phyloP scores from a whole-genome alignment of 1,140 invertebrate genomes.

The Callitettix versicolor region DNA sequence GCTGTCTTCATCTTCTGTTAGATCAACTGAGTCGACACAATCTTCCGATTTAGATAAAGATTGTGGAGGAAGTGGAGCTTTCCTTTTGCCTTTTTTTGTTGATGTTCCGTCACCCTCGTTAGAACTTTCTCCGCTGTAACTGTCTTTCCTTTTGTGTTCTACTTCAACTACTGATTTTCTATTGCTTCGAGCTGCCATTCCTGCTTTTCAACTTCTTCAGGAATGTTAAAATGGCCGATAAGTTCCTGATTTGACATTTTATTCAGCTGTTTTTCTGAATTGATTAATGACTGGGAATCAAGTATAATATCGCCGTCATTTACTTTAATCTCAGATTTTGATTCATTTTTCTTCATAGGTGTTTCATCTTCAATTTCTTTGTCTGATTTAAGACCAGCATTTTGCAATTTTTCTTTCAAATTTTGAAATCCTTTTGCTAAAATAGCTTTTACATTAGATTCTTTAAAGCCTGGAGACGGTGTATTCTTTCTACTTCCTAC shows the following conservation, averaged over 20 bases:
- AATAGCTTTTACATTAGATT: slow-evolving; percentile 24
- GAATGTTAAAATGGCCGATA: slow-evolving; percentile 34
- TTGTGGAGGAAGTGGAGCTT: slow-evolving; percentile 55
- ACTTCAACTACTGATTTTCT: slow-evolving; percentile 37
- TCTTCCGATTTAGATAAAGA: slow-evolving; percentile 11
- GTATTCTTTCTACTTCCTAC: slow-evolving; percentile 12
- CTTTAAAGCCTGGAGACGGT: slow-evolving; percentile 19
- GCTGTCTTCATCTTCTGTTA: slow-evolving; percentile 17
- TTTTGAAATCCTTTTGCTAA: slow-evolving; percentile 28
- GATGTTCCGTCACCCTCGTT: slow-evolving; percentile 16
- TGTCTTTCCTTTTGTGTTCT: slow-evolving; percentile 14
- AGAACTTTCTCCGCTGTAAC: slow-evolving; percentile 20
- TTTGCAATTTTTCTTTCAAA: slow-evolving; percentile 30
- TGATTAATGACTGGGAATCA: no score
- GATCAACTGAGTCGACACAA: slow-evolving; percentile 10
- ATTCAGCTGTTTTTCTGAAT: no score
- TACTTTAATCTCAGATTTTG: slow-evolving; percentile 11
- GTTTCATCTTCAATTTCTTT: slow-evolving; percentile 14
- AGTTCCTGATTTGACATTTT: no score
- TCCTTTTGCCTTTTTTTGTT: slow-evolving; percentile 54
- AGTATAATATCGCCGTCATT: slow-evolving; percentile 9
- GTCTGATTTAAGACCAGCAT: slow-evolving; percentile 9
- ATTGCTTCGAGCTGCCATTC: slow-evolving; percentile 52
- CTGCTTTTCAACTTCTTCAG: slow-evolving; percentile 59
- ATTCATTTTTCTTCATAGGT: neutral